A percentile compares a stretch with the other conserved stretches of the same genome.
phyloP scores from a whole-genome alignment of 2,888 invertebrate species.

The Rapana venosa region DNA sequence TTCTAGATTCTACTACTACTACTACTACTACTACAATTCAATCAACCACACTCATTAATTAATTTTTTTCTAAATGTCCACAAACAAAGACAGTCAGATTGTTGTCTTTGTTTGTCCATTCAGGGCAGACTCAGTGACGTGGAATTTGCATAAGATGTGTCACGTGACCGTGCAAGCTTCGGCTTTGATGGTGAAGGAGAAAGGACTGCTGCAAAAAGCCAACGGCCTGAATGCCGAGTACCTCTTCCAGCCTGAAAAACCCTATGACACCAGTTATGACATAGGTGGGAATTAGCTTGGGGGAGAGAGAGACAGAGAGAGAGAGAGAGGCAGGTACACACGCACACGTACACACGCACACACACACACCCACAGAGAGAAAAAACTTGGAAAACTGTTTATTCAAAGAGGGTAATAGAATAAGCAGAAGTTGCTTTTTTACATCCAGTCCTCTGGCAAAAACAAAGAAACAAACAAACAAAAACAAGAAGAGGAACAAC shows the following conservation, averaged over 20 bases:
- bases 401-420: no score
- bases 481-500: no score
- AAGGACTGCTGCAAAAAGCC: slow-evolving; percentile 78
- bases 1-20: neutral
- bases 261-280: slow-evolving; percentile 74
- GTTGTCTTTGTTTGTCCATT: slow-evolving; percentile 2
- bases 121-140: slow-evolving; percentile 96
- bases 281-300: slow-evolving; percentile 54
- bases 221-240: slow-evolving; percentile 70
- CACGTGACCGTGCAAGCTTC: slow-evolving; percentile 97
- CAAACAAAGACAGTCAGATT: no score
- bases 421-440: no score
- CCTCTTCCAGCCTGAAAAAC: slow-evolving; percentile 76
- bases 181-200: slow-evolving; percentile 96
- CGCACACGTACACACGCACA: no score
- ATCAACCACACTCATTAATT: neutral
- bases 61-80: neutral
- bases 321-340: neutral
- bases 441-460: no score
- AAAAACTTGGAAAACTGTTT: no score
- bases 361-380: no score
- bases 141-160: slow-evolving; percentile 99
- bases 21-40: neutral
- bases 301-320: neutral
- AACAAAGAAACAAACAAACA: no score